These are phyloP conservation scores for Elanus axillaris DNA, from an alignment of 2,113 vertebrate species.

Conservation along the genomic window DNA sequence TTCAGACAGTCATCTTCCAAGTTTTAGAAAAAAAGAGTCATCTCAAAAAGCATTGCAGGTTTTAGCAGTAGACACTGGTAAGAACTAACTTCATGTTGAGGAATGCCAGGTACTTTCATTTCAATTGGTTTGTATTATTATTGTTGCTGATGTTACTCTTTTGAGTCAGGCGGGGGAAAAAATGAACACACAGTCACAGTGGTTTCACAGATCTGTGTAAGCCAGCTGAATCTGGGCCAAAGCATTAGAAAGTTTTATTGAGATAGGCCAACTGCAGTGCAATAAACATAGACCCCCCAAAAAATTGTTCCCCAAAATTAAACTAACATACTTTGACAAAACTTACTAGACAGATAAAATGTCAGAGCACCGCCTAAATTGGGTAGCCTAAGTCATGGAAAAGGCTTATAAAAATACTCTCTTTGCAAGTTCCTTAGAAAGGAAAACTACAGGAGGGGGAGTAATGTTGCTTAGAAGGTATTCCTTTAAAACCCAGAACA, in stretches of 20 bases:
- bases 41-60: neutral
- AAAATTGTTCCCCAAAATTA: neutral
- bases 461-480: neutral
- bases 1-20: neutral
- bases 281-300: neutral
- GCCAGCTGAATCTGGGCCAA: neutral
- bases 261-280: neutral
- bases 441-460: neutral
- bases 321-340: neutral
- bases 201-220: neutral
- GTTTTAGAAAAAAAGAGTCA: neutral
- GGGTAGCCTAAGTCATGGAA: neutral
- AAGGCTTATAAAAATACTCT: neutral
- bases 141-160: neutral
- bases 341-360: neutral
- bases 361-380: neutral
- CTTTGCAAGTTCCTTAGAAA: neutral
- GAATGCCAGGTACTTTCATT: neutral
- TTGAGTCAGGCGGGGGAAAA: neutral
- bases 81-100: neutral
- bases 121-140: neutral
- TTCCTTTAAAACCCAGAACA: neutral
- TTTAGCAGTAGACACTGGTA: neutral
- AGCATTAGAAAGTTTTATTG: neutral
- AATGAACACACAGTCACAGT: neutral